Evolutionary conservation across 2,797 vertebrate species (phyloP).

Genomic region (Neosilurus hyrtlii): DNA sequence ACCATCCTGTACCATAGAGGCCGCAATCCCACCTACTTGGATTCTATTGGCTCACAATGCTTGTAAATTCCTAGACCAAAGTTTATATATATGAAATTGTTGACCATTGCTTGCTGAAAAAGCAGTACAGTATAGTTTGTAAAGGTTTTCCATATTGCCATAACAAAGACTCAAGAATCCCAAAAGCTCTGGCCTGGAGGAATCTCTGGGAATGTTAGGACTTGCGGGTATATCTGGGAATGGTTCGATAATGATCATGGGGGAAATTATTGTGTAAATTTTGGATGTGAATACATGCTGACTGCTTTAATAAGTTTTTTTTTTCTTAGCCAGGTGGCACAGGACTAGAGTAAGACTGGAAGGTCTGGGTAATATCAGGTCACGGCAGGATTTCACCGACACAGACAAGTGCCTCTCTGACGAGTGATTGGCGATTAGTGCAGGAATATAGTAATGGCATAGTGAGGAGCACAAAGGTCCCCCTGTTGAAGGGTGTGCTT

Average conservation of each 20-base stretch:
- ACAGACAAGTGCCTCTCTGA: slow-evolving; percentile 42
- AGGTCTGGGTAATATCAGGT: slow-evolving; percentile 33
- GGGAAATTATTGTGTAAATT: too few species aligned
- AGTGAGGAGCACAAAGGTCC: slow-evolving; percentile 42
- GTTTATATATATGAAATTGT: neutral
- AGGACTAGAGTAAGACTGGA: neutral
- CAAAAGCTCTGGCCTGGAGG: neutral
- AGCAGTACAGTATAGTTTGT: neutral
- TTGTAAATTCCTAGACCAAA: neutral
- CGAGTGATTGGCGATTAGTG: neutral
- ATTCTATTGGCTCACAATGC: neutral
- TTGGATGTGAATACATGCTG: neutral
- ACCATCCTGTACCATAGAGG: neutral
- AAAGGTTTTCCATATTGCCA: neutral
- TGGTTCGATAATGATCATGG: neutral
- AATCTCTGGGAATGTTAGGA: neutral
- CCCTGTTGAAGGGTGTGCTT: slow-evolving; percentile 50
- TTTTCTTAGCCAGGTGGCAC: neutral
- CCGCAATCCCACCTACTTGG: neutral
- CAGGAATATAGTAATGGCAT: slow-evolving; percentile 33
- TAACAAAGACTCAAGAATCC: neutral
- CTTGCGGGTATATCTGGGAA: too few species aligned
- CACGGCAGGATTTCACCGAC: slow-evolving; percentile 14
- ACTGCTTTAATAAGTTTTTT: neutral
- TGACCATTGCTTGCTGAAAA: neutral